Evolutionary conservation across 2,888 invertebrate genomes (phyloP), one percentile per base, ranked within the genome.

Genomic region (Drosophila basisetae): DNA sequence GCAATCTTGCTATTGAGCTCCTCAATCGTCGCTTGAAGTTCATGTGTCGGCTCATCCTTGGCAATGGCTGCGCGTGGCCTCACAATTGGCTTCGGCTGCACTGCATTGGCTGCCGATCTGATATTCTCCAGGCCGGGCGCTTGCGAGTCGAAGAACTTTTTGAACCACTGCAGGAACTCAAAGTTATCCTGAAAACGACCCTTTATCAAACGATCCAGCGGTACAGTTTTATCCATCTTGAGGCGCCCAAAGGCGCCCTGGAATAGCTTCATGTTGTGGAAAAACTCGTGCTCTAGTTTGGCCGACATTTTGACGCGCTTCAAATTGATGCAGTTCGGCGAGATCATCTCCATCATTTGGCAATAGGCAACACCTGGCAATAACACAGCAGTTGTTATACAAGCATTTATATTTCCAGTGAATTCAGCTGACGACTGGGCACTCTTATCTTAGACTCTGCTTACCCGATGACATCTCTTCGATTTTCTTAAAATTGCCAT

Each of bases 81-180:
- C 3, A 31, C 31, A 41, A 91, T 76, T 0, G 80, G 73, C 50
- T 90, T 90, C 0, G 73, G 71, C 0, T 71, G 67, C 0, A 69
- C 59, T 0, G 70, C 63, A 59, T 89, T 85, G 30, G 81, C 85
- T 1, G 70, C 55, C 0, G 78, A 58, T 55, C 77, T 83, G 0
- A 80, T 54, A 49, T 92, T 92, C 63, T 98, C 98, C 90, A 96
- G 95, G 91, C 97, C 98, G 91, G 96, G 96, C 94, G 98, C 98
- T 95, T 99, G 99, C 87, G 98, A 98, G 94, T 99, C 99, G 94
- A 98, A 99, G 95, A 99, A 99, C 94, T 98, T 98, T 95, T 99
- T 99, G 95, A 99, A 99, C 99, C 99, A 99, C 94, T 99, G 99
- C 90, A 99, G 95, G 94, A 99, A 99, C 94, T 99, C 99, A 95